Evolutionary conservation across 2,797 vertebrate species (phyloP).

Genomic region (Aldrovandia affinis): DNA sequence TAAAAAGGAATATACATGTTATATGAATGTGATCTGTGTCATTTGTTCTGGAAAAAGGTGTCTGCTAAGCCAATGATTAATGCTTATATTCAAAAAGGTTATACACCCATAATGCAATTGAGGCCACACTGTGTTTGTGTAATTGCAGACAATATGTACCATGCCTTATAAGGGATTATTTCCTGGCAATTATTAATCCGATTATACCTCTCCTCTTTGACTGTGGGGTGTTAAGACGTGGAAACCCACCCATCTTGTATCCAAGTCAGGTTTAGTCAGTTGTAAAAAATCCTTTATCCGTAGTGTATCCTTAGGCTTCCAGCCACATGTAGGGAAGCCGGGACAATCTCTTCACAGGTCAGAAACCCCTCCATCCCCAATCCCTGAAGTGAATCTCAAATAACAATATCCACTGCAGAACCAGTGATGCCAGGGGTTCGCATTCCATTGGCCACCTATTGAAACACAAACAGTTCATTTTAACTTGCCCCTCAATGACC

Average conservation of each 20-base stretch:
- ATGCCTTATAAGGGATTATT: too few relatives aligned
- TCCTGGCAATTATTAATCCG: background rate
- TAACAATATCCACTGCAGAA: conserved; percentile 56
- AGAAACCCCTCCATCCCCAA: conserved; percentile 4
- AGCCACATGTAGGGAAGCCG: conserved; percentile 26
- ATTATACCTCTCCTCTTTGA: background rate
- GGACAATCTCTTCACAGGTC: conserved; percentile 29
- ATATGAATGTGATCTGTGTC: too few relatives aligned
- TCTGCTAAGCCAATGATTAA: too few relatives aligned
- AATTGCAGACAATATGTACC: background rate
- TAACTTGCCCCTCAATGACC: conserved; percentile 51
- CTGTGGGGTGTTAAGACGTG: background rate
- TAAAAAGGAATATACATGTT: too few relatives aligned
- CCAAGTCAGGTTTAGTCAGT: background rate
- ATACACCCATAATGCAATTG: too few relatives aligned
- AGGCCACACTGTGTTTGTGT: too few relatives aligned
- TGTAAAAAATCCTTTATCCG: background rate
- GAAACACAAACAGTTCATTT: conserved; percentile 62
- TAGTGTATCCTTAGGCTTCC: conserved; percentile 19
- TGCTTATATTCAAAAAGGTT: too few relatives aligned
- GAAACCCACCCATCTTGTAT: too few relatives aligned
- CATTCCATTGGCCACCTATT: conserved; percentile 58
- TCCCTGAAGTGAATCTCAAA: conserved; percentile 47
- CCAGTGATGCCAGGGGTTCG: conserved; percentile 50
- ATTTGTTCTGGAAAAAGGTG: too few relatives aligned